Evolutionary conservation across 2,888 invertebrate species (phyloP).

Genomic region (Pollenia labialis): DNA sequence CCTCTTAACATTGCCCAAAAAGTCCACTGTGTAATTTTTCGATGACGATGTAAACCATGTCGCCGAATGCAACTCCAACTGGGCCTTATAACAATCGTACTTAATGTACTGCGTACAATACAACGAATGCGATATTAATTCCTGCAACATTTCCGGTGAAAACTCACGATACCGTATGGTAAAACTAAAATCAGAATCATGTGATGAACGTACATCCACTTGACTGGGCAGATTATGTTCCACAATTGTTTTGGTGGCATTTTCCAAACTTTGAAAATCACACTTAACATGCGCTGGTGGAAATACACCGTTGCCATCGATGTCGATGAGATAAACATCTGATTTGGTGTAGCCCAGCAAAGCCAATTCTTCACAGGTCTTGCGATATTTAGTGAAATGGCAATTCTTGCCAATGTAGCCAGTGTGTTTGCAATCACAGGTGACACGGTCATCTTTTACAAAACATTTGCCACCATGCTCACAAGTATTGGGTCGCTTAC

Average conservation of each 20-base stretch:
- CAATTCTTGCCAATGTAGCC: conserved; percentile 97
- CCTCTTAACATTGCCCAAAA: conserved; percentile 93
- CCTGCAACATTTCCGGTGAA: conserved; percentile 95
- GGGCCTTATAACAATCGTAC: conserved; percentile 95
- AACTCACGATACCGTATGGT: conserved; percentile 95
- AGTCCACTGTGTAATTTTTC: conserved; percentile 91
- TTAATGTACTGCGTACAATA: conserved; percentile 95
- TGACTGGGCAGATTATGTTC: conserved; percentile 96
- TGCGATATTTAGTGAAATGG: conserved; percentile 95
- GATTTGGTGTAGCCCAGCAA: conserved; percentile 94
- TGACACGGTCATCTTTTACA: conserved; percentile 93
- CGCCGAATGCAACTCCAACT: conserved; percentile 92
- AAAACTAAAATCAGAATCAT: conserved; percentile 92
- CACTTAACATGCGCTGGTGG: conserved; percentile 96
- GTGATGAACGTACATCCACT: conserved; percentile 92
- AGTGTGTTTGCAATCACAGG: conserved; percentile 95
- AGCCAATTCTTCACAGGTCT: conserved; percentile 96
- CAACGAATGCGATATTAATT: conserved; percentile 93
- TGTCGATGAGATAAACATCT: conserved; percentile 96
- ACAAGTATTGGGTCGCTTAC: conserved; percentile 94
- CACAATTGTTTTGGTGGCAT: conserved; percentile 93
- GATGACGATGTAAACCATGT: conserved; percentile 95
- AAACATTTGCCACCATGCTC: conserved; percentile 96
- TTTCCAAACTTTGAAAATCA: conserved; percentile 94
- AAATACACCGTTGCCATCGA: conserved; percentile 96